phyloP scores from a whole-genome alignment of 2,888 invertebrate genomes.

The Junonia oenone region DNA sequence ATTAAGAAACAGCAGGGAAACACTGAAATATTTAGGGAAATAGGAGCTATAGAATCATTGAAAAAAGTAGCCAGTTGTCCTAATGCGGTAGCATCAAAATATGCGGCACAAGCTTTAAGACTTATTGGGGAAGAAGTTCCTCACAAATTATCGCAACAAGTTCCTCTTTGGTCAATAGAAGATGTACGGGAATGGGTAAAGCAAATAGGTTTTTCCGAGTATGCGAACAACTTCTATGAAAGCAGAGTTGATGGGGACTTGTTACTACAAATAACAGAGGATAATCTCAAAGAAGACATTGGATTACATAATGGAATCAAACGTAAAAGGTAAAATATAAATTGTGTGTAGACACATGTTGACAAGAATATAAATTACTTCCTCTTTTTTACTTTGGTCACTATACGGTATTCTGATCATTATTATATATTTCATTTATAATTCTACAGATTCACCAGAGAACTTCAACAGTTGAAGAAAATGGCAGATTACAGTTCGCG shows the following conservation, averaged over 20 bases:
- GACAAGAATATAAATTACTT: too few relatives aligned
- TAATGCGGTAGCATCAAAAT: conserved; percentile 97
- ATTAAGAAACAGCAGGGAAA: conserved; percentile 97
- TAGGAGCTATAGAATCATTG: conserved; percentile 95
- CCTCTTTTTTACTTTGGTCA: too few relatives aligned
- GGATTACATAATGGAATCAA: conserved; percentile 95
- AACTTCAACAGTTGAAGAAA: conserved; percentile 94
- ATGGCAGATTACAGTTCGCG: conserved; percentile 98
- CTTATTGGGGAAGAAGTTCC: conserved; percentile 98
- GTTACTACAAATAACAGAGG: conserved; percentile 93
- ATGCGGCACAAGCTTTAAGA: conserved; percentile 94
- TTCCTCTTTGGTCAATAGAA: conserved; percentile 97
- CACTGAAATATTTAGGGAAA: conserved; percentile 94
- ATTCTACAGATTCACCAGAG: conserved; percentile 88
- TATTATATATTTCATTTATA: neutral
- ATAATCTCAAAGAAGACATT: conserved; percentile 95
- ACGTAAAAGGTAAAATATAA: conserved; percentile 86
- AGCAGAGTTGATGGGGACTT: conserved; percentile 98
- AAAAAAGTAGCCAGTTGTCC: conserved; percentile 98
- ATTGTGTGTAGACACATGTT: too few relatives aligned
- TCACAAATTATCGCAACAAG: conserved; percentile 98
- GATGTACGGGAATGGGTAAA: conserved; percentile 99
- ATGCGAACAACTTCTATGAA: conserved; percentile 89
- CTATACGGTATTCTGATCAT: too few relatives aligned
- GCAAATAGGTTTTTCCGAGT: conserved; percentile 96